Base-by-base conservation (phyloP, 2,113 vertebrate species). In the Archocentrus centrarchus region DNA sequence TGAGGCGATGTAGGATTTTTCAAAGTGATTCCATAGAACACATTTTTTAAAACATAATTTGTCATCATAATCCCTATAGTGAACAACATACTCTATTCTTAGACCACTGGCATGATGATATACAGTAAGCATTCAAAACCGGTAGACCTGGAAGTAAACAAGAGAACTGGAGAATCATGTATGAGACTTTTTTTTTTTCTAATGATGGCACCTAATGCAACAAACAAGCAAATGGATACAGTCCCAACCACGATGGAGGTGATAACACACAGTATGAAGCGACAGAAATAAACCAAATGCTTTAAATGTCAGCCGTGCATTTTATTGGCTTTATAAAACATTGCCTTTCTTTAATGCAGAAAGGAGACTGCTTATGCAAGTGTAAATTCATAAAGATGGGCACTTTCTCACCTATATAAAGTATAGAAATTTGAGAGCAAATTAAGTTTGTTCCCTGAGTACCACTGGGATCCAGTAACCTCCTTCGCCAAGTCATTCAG, bases 401-500 rank as follows among this genome's bases (percentile, higher is more conserved):
- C 44, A 62, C 75, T 37, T 58, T 76, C 61, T 80, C 81, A 82
- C 77, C 77, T 84, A 47, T 61, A 83, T 81, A 59, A 75, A 89
- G 63, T 80, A 59, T 24, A 81, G 76, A 18, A 79, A 60, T 85
- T 81, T 75, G 55, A 85, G 58, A 77, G 66, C 32, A 88, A 87
- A 92, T 87, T 90, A 77, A 73, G 77, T 86, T 85, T 89, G 83
- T 70, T 89, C 77, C 79, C 41, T 62, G 55, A 88, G 84, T 78
- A 88, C 89, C 89, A 77, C 59, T 50, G 82, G 87, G 91, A 91
- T 86, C 82, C 75, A 22, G 79, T 81, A 86, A 62, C 64, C 58
- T 70, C 63, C 59, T 89, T 87, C 17, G 57, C 80, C 73, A 86
- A 88, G 84, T 89, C 59, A 89, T 93, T 93, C 77, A 86, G 77